Percentiles rank a stretch among this genome's conserved stretches.
Conservation (phyloP, 2,888 invertebrate genomes). For the Eurytoma californica region DNA sequence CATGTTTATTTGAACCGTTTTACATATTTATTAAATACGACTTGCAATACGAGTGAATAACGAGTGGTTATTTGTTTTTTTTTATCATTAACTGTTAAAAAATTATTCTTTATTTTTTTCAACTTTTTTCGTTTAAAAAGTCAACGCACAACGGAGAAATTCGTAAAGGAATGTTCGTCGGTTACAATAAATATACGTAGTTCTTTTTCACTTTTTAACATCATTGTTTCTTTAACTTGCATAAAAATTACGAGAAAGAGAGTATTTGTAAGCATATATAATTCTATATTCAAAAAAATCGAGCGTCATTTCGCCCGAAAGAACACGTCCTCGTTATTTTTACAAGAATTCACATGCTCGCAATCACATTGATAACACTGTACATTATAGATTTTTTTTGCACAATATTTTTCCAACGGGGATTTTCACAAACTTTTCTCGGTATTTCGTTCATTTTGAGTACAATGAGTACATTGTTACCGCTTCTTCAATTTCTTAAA, state of each 20-base stretch:
- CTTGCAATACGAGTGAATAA: constrained; percentile 21
- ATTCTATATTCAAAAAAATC: constrained; percentile 6
- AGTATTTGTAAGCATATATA: constrained; percentile 11
- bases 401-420: not conserved
- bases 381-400: constrained; percentile 35
- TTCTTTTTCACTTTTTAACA: not conserved
- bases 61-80: not conserved
- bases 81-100: constrained; percentile 22
- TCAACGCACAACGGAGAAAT: constrained; percentile 17
- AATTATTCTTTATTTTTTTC: constrained; percentile 8
- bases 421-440: not conserved
- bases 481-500: not conserved
- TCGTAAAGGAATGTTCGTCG: not conserved
- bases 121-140: constrained; percentile 4
- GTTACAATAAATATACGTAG: not conserved
- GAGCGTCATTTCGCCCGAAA: constrained; percentile 18
- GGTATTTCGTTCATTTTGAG: constrained; percentile 4
- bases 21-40: not conserved
- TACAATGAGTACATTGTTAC: not conserved
- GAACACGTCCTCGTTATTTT: constrained; percentile 10
- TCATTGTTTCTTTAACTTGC: constrained; percentile 12
- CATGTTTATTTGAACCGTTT: not conserved
- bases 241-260: constrained; percentile 38
- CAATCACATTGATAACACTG: constrained; percentile 47
- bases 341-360: constrained; percentile 28